phyloP scores from a whole-genome alignment of 2,888 invertebrate genomes.

The Sepiola atlantica region DNA sequence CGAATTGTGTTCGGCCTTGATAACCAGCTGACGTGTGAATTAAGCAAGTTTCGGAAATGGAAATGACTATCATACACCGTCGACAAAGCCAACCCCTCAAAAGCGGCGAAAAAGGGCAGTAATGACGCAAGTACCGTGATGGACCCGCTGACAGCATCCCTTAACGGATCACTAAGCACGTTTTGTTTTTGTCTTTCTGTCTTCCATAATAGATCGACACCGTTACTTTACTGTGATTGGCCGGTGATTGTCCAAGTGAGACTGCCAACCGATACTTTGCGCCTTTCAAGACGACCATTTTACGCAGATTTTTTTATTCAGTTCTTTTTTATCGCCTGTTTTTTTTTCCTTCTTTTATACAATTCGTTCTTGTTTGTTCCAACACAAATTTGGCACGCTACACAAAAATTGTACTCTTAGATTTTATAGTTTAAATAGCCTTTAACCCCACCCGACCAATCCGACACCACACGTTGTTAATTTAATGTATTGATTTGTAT shows the following conservation, averaged over 20 bases:
- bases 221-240: not conserved
- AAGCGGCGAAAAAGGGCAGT: not conserved
- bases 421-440: slow-evolving; percentile 16
- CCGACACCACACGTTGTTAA: not conserved
- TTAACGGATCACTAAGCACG: slow-evolving; percentile 19
- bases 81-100: not conserved
- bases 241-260: not conserved
- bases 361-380: not conserved
- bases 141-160: not conserved
- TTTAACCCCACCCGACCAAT: not conserved
- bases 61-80: slow-evolving; percentile 11
- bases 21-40: slow-evolving; percentile 8
- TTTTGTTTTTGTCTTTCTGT: slow-evolving; percentile 7
- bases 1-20: not conserved
- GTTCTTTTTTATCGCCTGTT: not conserved
- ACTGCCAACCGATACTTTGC: not conserved
- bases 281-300: not conserved
- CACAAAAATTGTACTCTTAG: slow-evolving; percentile 1
- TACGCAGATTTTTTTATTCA: not conserved
- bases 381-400: slow-evolving; percentile 12
- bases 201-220: not conserved
- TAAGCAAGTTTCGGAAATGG: not conserved
- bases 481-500: not conserved
- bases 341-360: not conserved
- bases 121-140: slow-evolving; percentile 4